Conservation (phyloP, 1,140 invertebrate genomes). For the Drosophila elegans region DNA sequence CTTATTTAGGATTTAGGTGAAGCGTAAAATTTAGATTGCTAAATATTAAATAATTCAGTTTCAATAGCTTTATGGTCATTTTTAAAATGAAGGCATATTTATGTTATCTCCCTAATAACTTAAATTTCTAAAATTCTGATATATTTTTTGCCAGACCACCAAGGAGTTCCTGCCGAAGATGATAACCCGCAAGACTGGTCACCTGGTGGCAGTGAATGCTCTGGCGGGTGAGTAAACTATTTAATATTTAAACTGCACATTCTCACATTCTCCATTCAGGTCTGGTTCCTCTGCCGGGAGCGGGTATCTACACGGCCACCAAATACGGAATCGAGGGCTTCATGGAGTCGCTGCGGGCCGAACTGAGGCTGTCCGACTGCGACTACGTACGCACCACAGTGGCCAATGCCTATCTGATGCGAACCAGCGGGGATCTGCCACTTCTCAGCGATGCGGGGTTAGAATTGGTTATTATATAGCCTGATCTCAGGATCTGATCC, state of each 20-base stretch:
- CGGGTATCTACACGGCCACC: slow-evolving; percentile 82
- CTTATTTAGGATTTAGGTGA: too few species aligned
- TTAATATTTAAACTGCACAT: too few species aligned
- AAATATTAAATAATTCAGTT: too few species aligned
- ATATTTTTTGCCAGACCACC: slow-evolving; percentile 54
- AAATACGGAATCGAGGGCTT: slow-evolving; percentile 83
- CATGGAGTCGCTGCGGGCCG: slow-evolving; percentile 73
- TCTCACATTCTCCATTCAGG: slow-evolving; percentile 15
- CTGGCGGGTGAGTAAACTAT: slow-evolving; percentile 56
- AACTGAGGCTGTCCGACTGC: slow-evolving; percentile 73
- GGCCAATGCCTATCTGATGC: slow-evolving; percentile 78
- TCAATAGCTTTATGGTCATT: too few species aligned
- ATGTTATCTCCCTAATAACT: too few species aligned
- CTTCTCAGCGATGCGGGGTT: slow-evolving; percentile 79
- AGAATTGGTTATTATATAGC: slow-evolving; percentile 6
- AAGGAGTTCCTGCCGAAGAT: slow-evolving; percentile 82
- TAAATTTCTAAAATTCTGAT: too few species aligned
- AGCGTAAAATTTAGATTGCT: too few species aligned
- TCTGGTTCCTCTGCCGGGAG: slow-evolving; percentile 68
- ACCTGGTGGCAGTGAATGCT: slow-evolving; percentile 78
- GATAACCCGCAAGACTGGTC: slow-evolving; percentile 76
- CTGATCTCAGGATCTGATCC: slow-evolving; percentile 13
- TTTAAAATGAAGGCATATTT: too few species aligned
- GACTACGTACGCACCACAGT: slow-evolving; percentile 80
- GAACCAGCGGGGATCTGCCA: slow-evolving; percentile 78